phyloP scores from a whole-genome alignment of 2,113 vertebrate genomes.

The Eptesicus fuscus region DNA sequence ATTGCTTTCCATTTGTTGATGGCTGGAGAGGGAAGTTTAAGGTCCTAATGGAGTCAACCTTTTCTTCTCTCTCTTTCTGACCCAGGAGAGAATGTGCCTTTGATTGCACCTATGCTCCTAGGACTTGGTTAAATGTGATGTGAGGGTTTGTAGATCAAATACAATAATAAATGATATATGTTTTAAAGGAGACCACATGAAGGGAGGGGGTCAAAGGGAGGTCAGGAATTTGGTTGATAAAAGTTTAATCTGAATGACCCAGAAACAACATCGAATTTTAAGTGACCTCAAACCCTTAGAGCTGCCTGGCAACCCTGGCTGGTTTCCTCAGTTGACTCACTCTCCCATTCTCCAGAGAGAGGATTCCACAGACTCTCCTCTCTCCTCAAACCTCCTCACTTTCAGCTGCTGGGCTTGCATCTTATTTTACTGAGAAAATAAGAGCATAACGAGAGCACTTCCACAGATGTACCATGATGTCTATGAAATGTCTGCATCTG shows the following conservation, averaged over 20 bases:
- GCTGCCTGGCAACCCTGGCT: background rate
- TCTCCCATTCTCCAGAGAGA: background rate
- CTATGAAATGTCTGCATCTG: background rate
- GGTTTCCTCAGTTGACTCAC: background rate
- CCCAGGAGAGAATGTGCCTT: background rate
- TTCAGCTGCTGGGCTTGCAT: background rate
- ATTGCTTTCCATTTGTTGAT: background rate
- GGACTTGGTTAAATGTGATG: background rate
- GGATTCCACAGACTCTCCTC: background rate
- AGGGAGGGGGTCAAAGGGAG: background rate
- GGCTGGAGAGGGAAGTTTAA: background rate
- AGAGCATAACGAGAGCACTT: background rate
- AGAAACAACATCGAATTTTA: background rate
- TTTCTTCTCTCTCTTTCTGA: background rate
- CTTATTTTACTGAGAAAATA: background rate
- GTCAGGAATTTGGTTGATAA: background rate
- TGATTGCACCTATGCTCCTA: background rate
- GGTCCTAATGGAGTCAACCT: background rate
- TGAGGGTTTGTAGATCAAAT: background rate
- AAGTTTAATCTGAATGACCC: background rate
- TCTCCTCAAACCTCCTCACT: background rate
- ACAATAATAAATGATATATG: background rate
- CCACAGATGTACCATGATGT: background rate
- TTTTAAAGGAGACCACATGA: background rate
- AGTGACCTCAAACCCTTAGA: background rate